These are phyloP conservation scores for Ciconia stormi DNA, from an alignment of 2,113 vertebrate species.

Conservation along the genomic window DNA sequence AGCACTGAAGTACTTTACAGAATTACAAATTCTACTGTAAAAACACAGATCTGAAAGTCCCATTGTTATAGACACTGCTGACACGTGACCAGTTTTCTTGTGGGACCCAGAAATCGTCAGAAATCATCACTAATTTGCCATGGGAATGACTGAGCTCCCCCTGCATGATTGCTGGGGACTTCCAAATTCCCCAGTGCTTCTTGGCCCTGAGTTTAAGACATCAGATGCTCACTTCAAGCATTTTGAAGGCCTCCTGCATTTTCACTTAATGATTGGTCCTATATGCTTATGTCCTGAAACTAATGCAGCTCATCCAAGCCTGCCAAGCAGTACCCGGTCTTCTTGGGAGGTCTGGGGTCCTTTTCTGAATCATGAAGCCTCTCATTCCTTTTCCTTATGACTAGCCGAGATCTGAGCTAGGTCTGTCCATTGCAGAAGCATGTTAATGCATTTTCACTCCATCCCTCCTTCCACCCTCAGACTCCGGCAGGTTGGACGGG, in stretches of 20 bases:
- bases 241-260: neutral
- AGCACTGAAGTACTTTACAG: neutral
- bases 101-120: neutral
- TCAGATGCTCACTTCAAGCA: neutral
- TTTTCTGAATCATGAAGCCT: neutral
- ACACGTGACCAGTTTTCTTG: neutral
- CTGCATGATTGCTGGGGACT: neutral
- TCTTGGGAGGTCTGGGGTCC: neutral
- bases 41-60: neutral
- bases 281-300: neutral
- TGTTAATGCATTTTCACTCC: neutral
- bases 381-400: neutral
- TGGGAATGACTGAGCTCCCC: neutral
- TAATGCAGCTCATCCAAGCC: neutral
- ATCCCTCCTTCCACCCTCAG: neutral
- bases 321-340: neutral
- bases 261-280: neutral
- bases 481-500: neutral
- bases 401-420: neutral
- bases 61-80: neutral
- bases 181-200: neutral
- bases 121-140: neutral
- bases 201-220: neutral
- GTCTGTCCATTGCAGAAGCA: neutral
- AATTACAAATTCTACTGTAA: conserved; percentile 6